Conservation (phyloP, 2,797 vertebrate species). For the Trachops cirrhosus region DNA sequence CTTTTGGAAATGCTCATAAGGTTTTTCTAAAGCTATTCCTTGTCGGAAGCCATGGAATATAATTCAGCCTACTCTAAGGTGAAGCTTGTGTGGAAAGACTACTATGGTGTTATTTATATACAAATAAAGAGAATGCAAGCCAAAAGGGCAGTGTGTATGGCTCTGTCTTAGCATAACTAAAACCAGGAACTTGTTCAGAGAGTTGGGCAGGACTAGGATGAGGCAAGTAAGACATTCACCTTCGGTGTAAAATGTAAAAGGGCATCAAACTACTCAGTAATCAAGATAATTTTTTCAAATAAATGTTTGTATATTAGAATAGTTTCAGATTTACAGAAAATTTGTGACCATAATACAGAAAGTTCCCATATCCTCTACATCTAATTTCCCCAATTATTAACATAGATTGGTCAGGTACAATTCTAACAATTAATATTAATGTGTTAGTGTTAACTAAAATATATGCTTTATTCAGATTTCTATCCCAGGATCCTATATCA, state of each 20-base stretch:
- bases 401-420: background rate
- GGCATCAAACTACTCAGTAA: background rate
- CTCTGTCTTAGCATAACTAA: background rate
- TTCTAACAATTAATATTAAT: background rate
- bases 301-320: background rate
- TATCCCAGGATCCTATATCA: background rate
- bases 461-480: slow-evolving; percentile 9
- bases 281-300: background rate
- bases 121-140: background rate
- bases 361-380: background rate
- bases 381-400: background rate
- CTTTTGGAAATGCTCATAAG: background rate
- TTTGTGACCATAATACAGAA: background rate
- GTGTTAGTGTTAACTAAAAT: background rate
- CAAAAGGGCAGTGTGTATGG: no score
- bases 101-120: background rate
- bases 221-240: background rate
- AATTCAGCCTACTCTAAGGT: background rate
- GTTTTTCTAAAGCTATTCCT: background rate
- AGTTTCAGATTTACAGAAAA: slow-evolving; percentile 25
- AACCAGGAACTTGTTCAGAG: background rate
- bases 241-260: background rate
- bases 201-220: background rate
- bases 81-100: background rate
- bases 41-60: background rate